phyloP scores from a whole-genome alignment of 2,888 invertebrate species.

The Rapana venosa region DNA sequence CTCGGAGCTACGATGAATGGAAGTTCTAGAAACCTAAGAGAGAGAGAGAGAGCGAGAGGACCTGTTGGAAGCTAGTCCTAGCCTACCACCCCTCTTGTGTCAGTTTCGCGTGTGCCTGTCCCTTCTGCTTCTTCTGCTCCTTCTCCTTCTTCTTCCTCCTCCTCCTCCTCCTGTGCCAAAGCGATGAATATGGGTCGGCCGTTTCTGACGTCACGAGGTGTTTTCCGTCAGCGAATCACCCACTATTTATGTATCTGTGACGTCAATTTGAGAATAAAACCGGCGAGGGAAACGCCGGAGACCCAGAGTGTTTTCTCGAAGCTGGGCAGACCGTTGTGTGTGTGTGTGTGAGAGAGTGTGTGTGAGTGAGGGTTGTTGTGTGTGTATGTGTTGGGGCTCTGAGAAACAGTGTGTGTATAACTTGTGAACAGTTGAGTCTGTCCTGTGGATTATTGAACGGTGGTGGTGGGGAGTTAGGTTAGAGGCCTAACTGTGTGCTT shows the following conservation, averaged over 20 bases:
- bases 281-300: constrained; percentile 41
- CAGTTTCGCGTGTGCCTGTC: not conserved
- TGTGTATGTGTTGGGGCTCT: too few relatives aligned
- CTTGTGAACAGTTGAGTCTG: not conserved
- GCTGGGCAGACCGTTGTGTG: not conserved
- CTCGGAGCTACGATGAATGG: not conserved
- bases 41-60: too few relatives aligned
- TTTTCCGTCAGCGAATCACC: constrained; percentile 50
- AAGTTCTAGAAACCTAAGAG: not conserved
- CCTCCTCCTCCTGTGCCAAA: not conserved
- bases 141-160: not conserved
- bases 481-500: too few relatives aligned
- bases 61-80: not conserved
- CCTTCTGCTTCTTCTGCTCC: not conserved
- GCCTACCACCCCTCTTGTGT: not conserved
- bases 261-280: constrained; percentile 49
- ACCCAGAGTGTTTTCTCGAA: constrained; percentile 34
- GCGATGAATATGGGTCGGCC: constrained; percentile 42
- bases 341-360: not conserved
- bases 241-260: constrained; percentile 50
- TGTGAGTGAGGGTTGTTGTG: too few relatives aligned
- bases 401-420: too few relatives aligned
- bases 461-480: too few relatives aligned
- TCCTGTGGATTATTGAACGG: not conserved
- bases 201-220: constrained; percentile 50